Evolutionary conservation across 30 jellyfish, hydroid and myxozoan species (phyloP), one percentile per base, ranked within the genome.

Genomic region (Turritopsis rubra): DNA sequence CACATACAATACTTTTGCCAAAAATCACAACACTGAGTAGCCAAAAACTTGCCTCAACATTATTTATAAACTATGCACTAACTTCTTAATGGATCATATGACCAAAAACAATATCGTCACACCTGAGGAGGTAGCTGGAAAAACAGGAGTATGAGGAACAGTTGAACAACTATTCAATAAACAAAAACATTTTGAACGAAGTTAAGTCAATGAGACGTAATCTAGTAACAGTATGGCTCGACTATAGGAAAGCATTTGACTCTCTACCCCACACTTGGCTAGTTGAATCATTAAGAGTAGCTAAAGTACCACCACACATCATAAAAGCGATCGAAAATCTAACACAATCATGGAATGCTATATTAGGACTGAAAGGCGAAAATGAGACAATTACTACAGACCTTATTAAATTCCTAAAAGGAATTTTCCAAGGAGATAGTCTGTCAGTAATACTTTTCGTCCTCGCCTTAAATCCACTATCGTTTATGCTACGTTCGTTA

Each of bases 191-290:
- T 8, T 20, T 73, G 20, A 73, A 28, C 5, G 82, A 73, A 28
- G 54, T 29, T 21, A 73, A 73, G 54, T 20, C 28, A 25, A 1
- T 21, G 8, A 73, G 82, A 3, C 5, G 54, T 1, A 22, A 25
- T 16, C 72, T 73, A 8, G 73, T 73, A 3, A 73, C 82, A 19
- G 31, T 73, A 20, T 73, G 82, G 82, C 82, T 73, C 5, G 82
- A 73, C 22, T 73, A 73, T 29, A 25, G 22, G 54, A 73, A 73
- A 29, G 82, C 82, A 5, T 73, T 73, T 73, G 82, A 73, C 20
- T 22, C 60, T 3, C 7, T 73, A 73, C 82, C 82, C 7, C 82
- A 21, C 20, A 19, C 52, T 5, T 73, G 82, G 82, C 52, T 73
- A 25, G 5, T 73, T 29, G 20, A 73, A 28, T 5, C 82, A 22